Base-by-base conservation (phyloP, 2,888 invertebrate genomes). In the Sycophila texana region DNA sequence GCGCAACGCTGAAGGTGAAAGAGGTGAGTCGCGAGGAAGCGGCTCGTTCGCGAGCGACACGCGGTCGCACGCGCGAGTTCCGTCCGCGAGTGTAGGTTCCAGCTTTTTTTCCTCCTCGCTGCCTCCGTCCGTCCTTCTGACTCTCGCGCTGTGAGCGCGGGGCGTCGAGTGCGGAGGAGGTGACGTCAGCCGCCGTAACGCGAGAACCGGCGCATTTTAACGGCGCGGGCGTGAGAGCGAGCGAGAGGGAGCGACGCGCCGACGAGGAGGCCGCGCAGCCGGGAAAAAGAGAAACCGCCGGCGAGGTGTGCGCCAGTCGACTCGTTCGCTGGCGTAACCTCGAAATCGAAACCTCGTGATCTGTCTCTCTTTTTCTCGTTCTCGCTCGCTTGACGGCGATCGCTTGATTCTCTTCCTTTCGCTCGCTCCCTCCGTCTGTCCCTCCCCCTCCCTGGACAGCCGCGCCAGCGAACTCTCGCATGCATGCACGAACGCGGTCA, bases 1-100 rank as follows among this genome's bases (percentile, higher is more conserved):
- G 4, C 47, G 20, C 20, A 13, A 83, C 47, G 20, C 20, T 53
- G 84, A 83, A 86, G 85, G 85, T 86, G 84, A 76, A 72, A 72
- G 55, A 76, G 22, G 61, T 22, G 74, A 68, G 30, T 7, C 14
- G 66, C 66, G 53, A 30, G 55, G 16, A 14, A 57, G 57, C 57
- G 26, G 18, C 13, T 10, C 57, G 71, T 2, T 58, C 22, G 26
- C n/a, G n/a, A 75, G 53, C 61, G 75, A 63, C 63, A 70, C 49
- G 57, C 71, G 51, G 39, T 70, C 26, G 49, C 51, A 18, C 30
- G 30, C 30, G 30, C 30, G 30, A 30, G 30, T 7, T 20, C 18
- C 65, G 76, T 58, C 13, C 22, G 30, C 4, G 3, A 3, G 4
- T 30, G 30, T 30, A 20, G 61, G 49, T 71, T 77, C 72, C 65